Evolutionary conservation across 1,140 invertebrate species (phyloP).

Genomic region (Calosoma granatense): DNA sequence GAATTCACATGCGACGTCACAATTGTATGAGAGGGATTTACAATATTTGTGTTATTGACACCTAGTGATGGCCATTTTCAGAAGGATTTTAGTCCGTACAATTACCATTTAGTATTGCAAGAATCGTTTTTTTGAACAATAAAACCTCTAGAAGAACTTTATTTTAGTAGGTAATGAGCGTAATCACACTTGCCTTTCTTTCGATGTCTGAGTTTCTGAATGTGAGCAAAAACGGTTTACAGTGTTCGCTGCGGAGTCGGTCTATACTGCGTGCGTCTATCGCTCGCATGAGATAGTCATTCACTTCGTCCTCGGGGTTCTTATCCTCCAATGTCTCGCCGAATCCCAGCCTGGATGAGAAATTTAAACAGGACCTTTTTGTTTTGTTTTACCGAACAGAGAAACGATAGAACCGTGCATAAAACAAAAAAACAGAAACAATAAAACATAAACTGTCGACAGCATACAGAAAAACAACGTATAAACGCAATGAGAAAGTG

Average conservation of each 20-base stretch:
- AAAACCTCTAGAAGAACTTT: neutral
- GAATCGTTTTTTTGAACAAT: neutral
- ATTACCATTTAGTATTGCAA: too few species aligned
- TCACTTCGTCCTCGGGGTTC: constrained; percentile 84
- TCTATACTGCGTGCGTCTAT: constrained; percentile 93
- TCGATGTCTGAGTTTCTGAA: constrained; percentile 71
- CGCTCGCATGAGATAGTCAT: constrained; percentile 86
- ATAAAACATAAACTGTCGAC: neutral
- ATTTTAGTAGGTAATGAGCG: too few species aligned
- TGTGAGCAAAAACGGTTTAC: constrained; percentile 66
- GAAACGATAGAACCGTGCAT: neutral
- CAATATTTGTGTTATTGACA: too few species aligned
- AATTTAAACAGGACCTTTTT: constrained; percentile 10
- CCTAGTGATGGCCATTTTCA: too few species aligned
- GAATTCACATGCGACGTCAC: too few species aligned
- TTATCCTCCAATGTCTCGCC: constrained; percentile 47
- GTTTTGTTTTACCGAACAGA: neutral
- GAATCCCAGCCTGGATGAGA: constrained; percentile 50
- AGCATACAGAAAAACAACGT: neutral
- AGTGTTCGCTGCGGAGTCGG: constrained; percentile 73
- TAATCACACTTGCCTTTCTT: constrained; percentile 72
- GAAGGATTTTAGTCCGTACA: too few species aligned
- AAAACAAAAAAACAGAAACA: constrained; percentile 1
- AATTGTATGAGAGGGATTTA: too few species aligned
- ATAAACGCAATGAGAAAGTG: too few species aligned